Evolutionary conservation across 2,113 vertebrate genomes (phyloP).

Genomic region (Eretmochelys imbricata): DNA sequence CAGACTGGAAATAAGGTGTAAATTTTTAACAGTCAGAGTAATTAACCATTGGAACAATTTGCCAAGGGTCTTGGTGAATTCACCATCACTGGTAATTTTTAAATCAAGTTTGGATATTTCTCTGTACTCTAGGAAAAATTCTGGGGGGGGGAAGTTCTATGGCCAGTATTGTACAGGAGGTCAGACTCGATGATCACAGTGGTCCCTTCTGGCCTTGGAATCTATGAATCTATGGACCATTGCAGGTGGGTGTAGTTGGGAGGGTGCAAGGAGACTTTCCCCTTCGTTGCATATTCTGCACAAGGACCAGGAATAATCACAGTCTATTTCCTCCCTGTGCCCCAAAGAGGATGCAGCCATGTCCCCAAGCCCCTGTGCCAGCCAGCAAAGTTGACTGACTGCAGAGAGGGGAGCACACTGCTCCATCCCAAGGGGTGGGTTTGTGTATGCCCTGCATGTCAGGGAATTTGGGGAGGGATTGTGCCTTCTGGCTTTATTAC

Average conservation of each 20-base stretch:
- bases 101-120: too few relatives aligned
- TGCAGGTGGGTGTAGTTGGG: neutral
- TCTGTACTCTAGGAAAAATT: too few relatives aligned
- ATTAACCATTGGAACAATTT: neutral
- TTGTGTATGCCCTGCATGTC: neutral
- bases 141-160: neutral
- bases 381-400: neutral
- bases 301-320: neutral
- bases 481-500: neutral
- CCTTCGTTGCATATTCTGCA: neutral
- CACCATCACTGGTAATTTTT: too few relatives aligned
- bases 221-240: neutral
- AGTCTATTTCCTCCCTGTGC: neutral
- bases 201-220: neutral
- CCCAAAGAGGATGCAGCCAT: neutral
- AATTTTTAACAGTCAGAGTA: neutral
- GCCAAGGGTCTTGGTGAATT: neutral
- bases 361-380: neutral
- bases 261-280: neutral
- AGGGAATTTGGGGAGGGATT: neutral
- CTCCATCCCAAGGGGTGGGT: neutral
- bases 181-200: neutral
- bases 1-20: neutral
- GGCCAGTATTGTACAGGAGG: neutral
- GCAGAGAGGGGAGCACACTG: neutral